These are phyloP conservation scores for Coryphaenoides rupestris DNA, from an alignment of 2,113 vertebrate genomes.

Conservation along the genomic window DNA sequence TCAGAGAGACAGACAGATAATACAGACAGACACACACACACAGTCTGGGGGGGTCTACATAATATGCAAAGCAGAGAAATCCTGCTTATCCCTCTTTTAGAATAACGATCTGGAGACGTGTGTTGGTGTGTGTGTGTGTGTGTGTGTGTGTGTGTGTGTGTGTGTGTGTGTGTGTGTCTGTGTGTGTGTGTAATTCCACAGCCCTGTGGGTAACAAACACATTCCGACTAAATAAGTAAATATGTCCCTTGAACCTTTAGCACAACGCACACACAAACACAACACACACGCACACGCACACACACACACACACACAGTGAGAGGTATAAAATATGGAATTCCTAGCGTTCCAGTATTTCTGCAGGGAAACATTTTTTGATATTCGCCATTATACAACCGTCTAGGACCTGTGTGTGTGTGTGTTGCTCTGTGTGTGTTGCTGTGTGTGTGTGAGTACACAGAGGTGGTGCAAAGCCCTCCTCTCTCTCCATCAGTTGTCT, in stretches of 20 bases:
- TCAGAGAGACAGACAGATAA: too few relatives aligned
- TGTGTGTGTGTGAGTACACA: too few relatives aligned
- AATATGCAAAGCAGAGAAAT: conserved; percentile 12
- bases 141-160: conserved; percentile 4
- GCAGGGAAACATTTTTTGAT: neutral
- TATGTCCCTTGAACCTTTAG: conserved; percentile 51
- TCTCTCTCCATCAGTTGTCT: too few relatives aligned
- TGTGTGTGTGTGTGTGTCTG: conserved; percentile 22
- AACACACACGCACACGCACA: conserved; percentile 21
- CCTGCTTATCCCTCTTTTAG: neutral
- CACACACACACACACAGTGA: conserved; percentile 10
- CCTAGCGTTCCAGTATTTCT: neutral
- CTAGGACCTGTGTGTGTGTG: conserved; percentile 11
- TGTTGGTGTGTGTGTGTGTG: too few relatives aligned
- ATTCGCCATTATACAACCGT: too few relatives aligned
- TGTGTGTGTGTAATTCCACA: conserved; percentile 31
- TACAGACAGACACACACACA: neutral
- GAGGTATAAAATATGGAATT: neutral
- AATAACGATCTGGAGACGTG: too few relatives aligned
- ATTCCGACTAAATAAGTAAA: conserved; percentile 61
- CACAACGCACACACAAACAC: conserved; percentile 19
- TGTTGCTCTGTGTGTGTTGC: too few relatives aligned
- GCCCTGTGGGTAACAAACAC: conserved; percentile 49
- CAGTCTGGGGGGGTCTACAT: neutral
- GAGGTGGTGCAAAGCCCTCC: too few relatives aligned